Base-by-base conservation (phyloP, 2,888 invertebrate species). In the Coenonympha glycerion region DNA sequence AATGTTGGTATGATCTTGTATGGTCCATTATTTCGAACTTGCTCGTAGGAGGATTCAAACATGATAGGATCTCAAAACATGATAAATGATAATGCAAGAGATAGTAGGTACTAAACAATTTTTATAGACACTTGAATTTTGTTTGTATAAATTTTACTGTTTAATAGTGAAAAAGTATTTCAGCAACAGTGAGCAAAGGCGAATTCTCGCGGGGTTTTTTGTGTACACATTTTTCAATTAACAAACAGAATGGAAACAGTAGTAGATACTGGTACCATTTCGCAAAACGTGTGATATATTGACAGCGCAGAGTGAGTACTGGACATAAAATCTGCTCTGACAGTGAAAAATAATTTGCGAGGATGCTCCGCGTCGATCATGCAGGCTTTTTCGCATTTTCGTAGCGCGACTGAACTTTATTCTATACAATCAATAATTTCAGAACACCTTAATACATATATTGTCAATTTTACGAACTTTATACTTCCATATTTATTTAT, bases 281-380 rank as follows among this genome's bases (percentile, higher is more conserved):
- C 24, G 24, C 22, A 13, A 39, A 24, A 11, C 39, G 15, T 3
- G 24, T 34, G 21, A 44, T 39, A 52, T 47, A 55, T 49, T 47
- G 37, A 30, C 44, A 37, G 42, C 39, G 18, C 13, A 24, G 22
- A 22, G 9, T 5, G 39, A 11, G n/a, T 18, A 39, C 24, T 39
- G 24, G 15, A 24, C 18, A 34, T 18, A 9, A 39, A 39, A 24
- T 39, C 39, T 37, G 39, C 3, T 24, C 39, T 39, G 39, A 39
- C 39, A 39, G 39, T 24, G 39, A 24, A 16, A 15, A 26, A 42
- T 30, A 34, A 28, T 44, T 40, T 21, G 33, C 37, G 48, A 30
- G 31, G 33, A 33, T 15, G 18, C 44, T 34, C 6, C 15, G 11
- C 34, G 16, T 42, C 34, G 19, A 13, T 28, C 19, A 36, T 36